Evolutionary conservation across 2,888 invertebrate species (phyloP).

Genomic region (Punctoribates punctum): DNA sequence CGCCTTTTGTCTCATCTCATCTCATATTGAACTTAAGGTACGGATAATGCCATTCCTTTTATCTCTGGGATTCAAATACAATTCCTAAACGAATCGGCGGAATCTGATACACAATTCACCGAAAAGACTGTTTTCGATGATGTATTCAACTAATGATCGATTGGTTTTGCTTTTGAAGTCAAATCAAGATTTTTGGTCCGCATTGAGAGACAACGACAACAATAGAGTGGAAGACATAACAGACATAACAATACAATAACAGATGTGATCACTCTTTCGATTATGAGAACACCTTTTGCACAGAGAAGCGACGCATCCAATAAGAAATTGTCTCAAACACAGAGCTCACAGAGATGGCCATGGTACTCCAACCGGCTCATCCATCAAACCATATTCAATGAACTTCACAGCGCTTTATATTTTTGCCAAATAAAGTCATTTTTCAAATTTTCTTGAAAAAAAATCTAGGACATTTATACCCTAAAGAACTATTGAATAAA

Average conservation of each 20-base stretch:
- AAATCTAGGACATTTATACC: no score
- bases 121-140: background rate
- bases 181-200: constrained; percentile 2
- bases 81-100: background rate
- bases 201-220: background rate
- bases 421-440: no score
- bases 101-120: no score
- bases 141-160: constrained; percentile 17
- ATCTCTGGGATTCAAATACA: background rate
- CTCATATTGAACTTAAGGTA: background rate
- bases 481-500: no score
- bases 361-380: no score
- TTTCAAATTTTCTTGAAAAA: no score
- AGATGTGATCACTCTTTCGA: background rate
- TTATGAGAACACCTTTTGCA: constrained; percentile 6
- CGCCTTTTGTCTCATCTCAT: background rate
- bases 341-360: no score
- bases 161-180: constrained; percentile 17
- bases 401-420: no score
- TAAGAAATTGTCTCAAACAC: no score
- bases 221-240: background rate
- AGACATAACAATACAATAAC: background rate
- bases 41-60: background rate
- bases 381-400: no score
- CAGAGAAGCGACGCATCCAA: no score